Evolutionary conservation across 2,113 vertebrate genomes (phyloP), one percentile per base, ranked within the genome.

Genomic region (Poicephalus gulielmi): DNA sequence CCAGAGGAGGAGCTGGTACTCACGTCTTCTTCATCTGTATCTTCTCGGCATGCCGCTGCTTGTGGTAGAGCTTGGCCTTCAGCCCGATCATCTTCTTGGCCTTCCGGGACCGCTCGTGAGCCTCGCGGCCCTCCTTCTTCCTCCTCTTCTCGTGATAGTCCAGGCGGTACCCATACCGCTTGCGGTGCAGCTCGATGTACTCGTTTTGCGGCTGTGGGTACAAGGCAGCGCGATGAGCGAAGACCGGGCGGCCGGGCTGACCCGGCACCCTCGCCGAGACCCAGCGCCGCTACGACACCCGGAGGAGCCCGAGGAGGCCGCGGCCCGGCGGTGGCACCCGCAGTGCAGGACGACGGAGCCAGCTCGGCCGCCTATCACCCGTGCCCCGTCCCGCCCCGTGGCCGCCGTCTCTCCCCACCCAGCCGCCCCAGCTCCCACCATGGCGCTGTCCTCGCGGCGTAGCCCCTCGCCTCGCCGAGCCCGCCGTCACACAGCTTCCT

Each of bases 11-110:
- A 7, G 11, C 0, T 1, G 44, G 39, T 46, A 99, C 99, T 99
- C 94, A 99, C 99, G 99, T 99, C 96, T 99, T 99, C 96, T 99
- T 99, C 99, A 99, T 99, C 97, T 99, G 99, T 96, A 99, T 99
- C 98, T 99, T 99, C 97, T 99, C 99, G 0, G 99, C 98, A 25
- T 99, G 99, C 70, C 99, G 99, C 97, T 99, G 99, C 92, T 99
- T 99, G 96, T 99, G 99, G 96, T 99, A 99, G 15, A 99, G 98
- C 96, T 99, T 99, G 95, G 99, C 99, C 97, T 99, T 99, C 92
- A 99, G 92, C 37, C 99, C 99, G 14, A 99, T 99, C 98, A 99
- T 97, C 97, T 99, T 99, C 97, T 98, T 99, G 92, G 99, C 99
- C 95, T 99, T 99, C 62, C 99, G 99, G 2, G 99, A 99, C 8